Conservation (phyloP, 2,113 vertebrate genomes). For the Siniperca knerii region DNA sequence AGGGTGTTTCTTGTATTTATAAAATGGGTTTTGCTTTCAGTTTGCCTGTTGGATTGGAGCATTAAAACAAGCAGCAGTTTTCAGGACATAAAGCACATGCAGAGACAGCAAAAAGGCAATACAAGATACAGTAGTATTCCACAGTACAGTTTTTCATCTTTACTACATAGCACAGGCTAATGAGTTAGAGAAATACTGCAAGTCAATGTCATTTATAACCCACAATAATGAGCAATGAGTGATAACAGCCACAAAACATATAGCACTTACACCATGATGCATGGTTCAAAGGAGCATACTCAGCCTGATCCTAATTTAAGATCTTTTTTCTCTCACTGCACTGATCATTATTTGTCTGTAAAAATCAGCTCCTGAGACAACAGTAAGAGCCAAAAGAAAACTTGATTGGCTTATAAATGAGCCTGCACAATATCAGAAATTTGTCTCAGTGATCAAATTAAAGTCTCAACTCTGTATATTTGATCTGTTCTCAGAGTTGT, state of each 20-base stretch:
- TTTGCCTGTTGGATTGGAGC: neutral
- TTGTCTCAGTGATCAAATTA: no score
- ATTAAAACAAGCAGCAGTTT: neutral
- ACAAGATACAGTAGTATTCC: neutral
- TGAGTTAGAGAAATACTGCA: neutral
- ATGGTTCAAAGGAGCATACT: neutral
- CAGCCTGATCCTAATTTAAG: no score
- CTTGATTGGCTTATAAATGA: no score
- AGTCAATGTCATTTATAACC: slow-evolving; percentile 3
- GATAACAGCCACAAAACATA: slow-evolving; percentile 11
- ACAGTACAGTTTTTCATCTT: neutral
- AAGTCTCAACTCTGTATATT: no score
- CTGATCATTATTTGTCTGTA: no score
- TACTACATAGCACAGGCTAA: neutral
- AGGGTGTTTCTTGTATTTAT: neutral
- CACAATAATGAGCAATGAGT: neutral
- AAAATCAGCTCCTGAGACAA: no score
- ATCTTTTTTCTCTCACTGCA: no score
- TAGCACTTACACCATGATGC: neutral
- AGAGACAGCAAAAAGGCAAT: slow-evolving; percentile 8
- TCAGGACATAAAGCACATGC: slow-evolving; percentile 37
- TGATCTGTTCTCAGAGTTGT: no score
- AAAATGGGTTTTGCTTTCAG: neutral
- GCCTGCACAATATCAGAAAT: no score
- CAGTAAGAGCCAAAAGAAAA: no score